Conservation (phyloP, 2,888 invertebrate species). For the Neria commutata region DNA sequence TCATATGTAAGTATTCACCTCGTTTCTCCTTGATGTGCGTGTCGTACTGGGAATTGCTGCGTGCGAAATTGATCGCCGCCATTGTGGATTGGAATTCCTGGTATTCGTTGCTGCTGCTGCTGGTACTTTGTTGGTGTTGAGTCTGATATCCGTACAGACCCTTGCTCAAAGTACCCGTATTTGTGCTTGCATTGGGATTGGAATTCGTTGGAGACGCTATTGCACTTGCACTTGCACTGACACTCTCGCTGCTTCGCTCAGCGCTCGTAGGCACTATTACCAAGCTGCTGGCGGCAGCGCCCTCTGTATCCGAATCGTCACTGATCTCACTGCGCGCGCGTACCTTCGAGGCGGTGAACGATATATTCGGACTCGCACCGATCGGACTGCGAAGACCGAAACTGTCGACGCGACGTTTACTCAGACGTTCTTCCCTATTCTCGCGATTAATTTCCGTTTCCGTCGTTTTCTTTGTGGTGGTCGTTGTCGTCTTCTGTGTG, state of each 20-base stretch:
- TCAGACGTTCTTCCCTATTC: not conserved
- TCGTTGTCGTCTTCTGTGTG: constrained; percentile 38
- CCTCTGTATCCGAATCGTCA: constrained; percentile 56
- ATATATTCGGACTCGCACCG: constrained; percentile 7
- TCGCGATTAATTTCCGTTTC: too few species aligned
- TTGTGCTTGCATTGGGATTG: constrained; percentile 28
- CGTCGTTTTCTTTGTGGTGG: constrained; percentile 29
- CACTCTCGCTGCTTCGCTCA: constrained; percentile 25
- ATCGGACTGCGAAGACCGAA: too few species aligned
- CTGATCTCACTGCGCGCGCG: constrained; percentile 18
- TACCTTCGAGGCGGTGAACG: constrained; percentile 10
- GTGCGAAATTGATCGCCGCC: constrained; percentile 73
- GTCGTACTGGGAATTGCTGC: constrained; percentile 84
- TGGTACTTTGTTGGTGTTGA: constrained; percentile 31
- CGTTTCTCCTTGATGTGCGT: constrained; percentile 84
- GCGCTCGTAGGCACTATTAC: constrained; percentile 45
- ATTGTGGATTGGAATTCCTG: constrained; percentile 68
- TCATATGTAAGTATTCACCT: constrained; percentile 71
- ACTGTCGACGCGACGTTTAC: not conserved
- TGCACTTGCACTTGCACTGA: constrained; percentile 17
- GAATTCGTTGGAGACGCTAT: constrained; percentile 25
- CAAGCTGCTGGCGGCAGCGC: constrained; percentile 49
- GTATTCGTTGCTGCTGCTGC: constrained; percentile 44
- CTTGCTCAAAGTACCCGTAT: constrained; percentile 49
- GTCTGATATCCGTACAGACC: constrained; percentile 51